Evolutionary conservation across 2,888 invertebrate species (phyloP).

Genomic region (Griposia aprilina): DNA sequence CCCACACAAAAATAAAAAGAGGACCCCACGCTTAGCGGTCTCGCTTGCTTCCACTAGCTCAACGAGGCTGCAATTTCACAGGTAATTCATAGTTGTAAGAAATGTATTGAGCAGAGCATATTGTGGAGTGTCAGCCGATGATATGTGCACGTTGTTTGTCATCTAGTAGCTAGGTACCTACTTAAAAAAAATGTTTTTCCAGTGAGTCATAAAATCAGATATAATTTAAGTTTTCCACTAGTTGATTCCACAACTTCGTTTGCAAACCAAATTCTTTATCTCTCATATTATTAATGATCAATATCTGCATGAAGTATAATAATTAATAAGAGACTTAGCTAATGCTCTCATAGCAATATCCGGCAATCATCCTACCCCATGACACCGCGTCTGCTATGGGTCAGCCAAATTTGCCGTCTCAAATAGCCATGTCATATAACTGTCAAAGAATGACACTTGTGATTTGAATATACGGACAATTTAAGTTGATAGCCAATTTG

Average conservation of each 20-base stretch:
- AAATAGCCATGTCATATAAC: not conserved
- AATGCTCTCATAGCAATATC: not conserved
- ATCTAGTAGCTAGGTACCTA: not conserved
- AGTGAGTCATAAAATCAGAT: not conserved
- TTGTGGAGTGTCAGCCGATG: not conserved
- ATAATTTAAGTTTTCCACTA: not conserved
- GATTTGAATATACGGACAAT: not conserved
- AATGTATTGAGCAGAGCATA: not conserved
- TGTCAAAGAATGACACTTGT: not conserved
- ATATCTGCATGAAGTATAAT: too few relatives aligned
- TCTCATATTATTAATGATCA: not conserved
- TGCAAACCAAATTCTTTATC: not conserved
- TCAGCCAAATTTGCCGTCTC: not conserved
- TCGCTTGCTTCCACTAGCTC: not conserved
- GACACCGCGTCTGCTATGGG: too few relatives aligned
- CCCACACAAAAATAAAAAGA: too few relatives aligned
- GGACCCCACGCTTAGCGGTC: not conserved
- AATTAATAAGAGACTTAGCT: not conserved
- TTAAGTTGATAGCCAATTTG: too few relatives aligned
- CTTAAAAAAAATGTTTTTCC: slow-evolving; percentile 9
- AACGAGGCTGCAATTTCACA: not conserved
- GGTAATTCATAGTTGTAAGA: too few relatives aligned
- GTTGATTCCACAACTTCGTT: not conserved
- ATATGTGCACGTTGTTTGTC: not conserved
- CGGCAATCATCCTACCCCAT: not conserved